These are phyloP conservation scores for Campoletis raptor DNA, from an alignment of 2,888 invertebrate genomes.

Conservation along the genomic window DNA sequence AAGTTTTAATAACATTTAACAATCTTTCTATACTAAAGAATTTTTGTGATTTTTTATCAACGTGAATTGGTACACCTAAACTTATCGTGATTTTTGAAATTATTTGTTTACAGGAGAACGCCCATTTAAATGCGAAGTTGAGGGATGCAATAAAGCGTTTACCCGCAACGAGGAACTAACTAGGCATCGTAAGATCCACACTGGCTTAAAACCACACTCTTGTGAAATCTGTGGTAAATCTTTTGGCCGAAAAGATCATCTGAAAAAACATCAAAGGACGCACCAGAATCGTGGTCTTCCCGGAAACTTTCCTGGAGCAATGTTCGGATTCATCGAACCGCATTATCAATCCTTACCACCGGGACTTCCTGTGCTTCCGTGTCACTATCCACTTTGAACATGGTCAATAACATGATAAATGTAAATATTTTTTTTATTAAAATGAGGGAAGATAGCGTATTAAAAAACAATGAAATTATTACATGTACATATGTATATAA, in stretches of 20 bases:
- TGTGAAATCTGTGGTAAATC: constrained; percentile 96
- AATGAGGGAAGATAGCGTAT: no score
- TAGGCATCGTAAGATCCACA: constrained; percentile 95
- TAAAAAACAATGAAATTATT: not conserved
- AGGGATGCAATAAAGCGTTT: constrained; percentile 95
- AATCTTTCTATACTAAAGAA: no score
- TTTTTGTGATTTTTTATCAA: no score
- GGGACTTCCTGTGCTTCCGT: constrained; percentile 69
- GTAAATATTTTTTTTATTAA: not conserved
- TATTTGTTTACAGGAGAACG: constrained; percentile 88
- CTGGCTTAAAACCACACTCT: constrained; percentile 93
- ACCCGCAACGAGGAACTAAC: constrained; percentile 97
- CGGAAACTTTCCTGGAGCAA: constrained; percentile 70
- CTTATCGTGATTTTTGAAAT: no score
- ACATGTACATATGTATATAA: constrained; percentile 3
- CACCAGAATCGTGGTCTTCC: constrained; percentile 85
- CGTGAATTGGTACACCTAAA: no score
- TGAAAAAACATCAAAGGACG: constrained; percentile 97
- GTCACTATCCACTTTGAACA: constrained; percentile 69
- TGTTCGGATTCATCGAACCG: constrained; percentile 72
- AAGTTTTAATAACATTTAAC: no score
- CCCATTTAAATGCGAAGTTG: constrained; percentile 94
- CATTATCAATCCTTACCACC: constrained; percentile 66
- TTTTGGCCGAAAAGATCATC: constrained; percentile 97
- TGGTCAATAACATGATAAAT: not conserved